A percentile compares a stretch with the other conserved stretches of the same genome.
phyloP scores from a whole-genome alignment of 1,140 invertebrate genomes.

The Paramacrobiotus metropolitanus region DNA sequence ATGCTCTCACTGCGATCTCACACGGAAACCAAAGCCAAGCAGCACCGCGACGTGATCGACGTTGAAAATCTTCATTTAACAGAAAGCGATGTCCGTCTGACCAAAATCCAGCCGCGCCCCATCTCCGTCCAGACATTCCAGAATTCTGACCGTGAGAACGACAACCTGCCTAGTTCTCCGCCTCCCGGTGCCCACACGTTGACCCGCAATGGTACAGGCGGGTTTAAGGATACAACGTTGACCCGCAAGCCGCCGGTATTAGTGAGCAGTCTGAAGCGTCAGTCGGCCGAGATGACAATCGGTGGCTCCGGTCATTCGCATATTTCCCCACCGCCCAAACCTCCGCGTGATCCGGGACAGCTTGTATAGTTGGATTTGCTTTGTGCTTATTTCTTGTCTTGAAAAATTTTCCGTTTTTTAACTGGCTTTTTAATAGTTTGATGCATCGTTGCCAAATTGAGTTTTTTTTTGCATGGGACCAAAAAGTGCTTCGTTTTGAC shows the following conservation, averaged over 20 bases:
- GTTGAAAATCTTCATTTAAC: not conserved
- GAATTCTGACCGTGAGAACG: not conserved
- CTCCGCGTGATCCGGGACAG: no score
- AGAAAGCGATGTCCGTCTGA: not conserved
- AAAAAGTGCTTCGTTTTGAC: no score
- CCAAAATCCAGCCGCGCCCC: not conserved
- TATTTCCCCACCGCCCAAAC: no score
- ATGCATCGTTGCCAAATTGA: no score
- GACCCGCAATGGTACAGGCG: no score
- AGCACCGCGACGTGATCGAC: not conserved
- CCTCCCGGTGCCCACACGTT: no score
- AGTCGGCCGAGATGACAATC: not conserved
- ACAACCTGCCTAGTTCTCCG: not conserved
- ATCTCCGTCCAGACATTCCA: not conserved
- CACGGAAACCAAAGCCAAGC: not conserved
- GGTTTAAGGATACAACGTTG: not conserved
- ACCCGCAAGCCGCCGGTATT: not conserved
- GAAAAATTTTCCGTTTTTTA: no score
- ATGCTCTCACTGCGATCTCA: not conserved
- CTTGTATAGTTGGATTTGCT: no score
- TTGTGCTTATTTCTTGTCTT: no score
- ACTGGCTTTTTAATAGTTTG: no score
- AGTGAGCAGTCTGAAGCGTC: not conserved
- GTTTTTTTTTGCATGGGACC: no score
- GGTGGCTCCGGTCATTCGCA: not conserved